Evolutionary conservation across 2,797 vertebrate genomes (phyloP).

Genomic region (Aythya fuligula): DNA sequence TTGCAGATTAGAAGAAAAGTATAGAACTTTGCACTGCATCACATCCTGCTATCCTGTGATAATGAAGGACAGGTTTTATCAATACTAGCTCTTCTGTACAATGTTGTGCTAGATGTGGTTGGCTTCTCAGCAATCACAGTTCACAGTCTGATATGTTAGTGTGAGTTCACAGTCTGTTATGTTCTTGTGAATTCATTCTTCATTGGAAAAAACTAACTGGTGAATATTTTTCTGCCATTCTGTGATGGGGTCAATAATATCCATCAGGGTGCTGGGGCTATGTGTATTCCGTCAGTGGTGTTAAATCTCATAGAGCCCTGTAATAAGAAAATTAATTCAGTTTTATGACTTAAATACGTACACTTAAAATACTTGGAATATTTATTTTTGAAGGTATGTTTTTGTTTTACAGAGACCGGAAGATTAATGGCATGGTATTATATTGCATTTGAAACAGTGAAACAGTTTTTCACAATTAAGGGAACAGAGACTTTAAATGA

Average conservation of each 20-base stretch:
- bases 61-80: background rate
- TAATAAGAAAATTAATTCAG: background rate
- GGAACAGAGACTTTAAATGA: constrained; percentile 92
- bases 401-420: constrained; percentile 86
- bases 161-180: background rate
- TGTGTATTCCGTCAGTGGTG: background rate
- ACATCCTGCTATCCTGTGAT: too few relatives aligned
- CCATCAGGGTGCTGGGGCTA: background rate
- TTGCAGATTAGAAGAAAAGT: background rate
- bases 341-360: background rate
- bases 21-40: background rate
- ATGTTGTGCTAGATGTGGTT: background rate
- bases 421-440: constrained; percentile 94
- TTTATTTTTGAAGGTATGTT: constrained; percentile 25
- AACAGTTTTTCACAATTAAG: constrained; percentile 86
- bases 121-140: background rate
- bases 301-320: background rate
- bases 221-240: background rate
- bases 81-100: background rate
- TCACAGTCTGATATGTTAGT: background rate
- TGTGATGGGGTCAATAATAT: background rate
- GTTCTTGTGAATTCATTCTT: background rate
- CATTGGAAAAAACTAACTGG: background rate
- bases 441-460: constrained; percentile 95
- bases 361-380: background rate